These are phyloP conservation scores for Oscheius sp. DNA, from an alignment of 2,888 invertebrate genomes.

Conservation along the genomic window DNA sequence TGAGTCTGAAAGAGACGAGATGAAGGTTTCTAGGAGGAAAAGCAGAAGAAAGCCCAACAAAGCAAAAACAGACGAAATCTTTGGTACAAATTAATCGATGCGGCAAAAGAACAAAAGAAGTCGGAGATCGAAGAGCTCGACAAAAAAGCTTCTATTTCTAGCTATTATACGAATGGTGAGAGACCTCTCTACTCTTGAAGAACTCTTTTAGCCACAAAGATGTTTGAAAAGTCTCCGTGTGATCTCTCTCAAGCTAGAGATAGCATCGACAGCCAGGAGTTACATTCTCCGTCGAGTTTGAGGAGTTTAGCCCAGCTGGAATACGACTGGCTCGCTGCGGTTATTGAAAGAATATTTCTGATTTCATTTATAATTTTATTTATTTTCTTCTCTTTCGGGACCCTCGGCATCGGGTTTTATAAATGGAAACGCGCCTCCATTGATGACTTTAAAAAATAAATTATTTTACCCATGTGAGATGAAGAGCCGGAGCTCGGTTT, in stretches of 20 bases:
- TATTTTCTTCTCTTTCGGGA: constrained; percentile 57
- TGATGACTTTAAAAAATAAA: not conserved
- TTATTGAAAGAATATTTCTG: constrained; percentile 62
- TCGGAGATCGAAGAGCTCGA: not conserved
- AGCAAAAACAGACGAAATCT: not conserved
- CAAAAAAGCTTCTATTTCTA: constrained; percentile 7
- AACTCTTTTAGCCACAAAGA: not conserved
- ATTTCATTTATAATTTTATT: constrained; percentile 57
- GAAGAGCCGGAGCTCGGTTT: constrained; percentile 36
- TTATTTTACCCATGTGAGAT: constrained; percentile 22
- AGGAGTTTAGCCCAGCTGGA: constrained; percentile 65
- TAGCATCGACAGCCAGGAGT: not conserved
- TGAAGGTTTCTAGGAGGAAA: constrained; percentile 2
- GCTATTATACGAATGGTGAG: constrained; percentile 2
- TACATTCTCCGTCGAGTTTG: constrained; percentile 40
- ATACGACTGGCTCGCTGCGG: constrained; percentile 66
- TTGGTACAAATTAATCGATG: constrained; percentile 16
- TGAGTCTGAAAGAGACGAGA: not conserved
- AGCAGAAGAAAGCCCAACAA: constrained; percentile 10
- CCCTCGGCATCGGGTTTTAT: constrained; percentile 59
- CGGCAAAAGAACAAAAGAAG: constrained; percentile 23
- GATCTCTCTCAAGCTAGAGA: constrained; percentile 23
- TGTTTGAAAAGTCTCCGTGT: not conserved
- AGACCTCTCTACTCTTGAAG: not conserved
- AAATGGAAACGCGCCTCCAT: constrained; percentile 38